Percentiles rank a stretch among this genome's conserved stretches.
Evolutionary conservation across 2,113 vertebrate species (phyloP).

Genomic region (Charina bottae): DNA sequence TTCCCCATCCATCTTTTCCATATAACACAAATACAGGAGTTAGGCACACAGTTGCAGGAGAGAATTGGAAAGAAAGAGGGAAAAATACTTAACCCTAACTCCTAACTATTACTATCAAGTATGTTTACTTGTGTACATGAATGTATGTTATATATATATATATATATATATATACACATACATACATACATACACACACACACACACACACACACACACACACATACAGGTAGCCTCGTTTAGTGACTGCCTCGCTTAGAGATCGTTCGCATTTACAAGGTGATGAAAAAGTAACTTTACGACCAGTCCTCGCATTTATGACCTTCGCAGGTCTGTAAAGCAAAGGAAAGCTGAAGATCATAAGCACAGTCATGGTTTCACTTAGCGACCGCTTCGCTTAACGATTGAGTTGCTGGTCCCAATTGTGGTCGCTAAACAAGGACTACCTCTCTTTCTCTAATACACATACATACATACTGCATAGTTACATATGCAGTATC

Average conservation of each 20-base stretch:
- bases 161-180: too few species aligned
- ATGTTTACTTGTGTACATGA: neutral
- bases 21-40: neutral
- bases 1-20: neutral
- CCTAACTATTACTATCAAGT: neutral
- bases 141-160: too few species aligned
- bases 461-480: neutral
- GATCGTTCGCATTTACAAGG: neutral
- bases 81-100: neutral
- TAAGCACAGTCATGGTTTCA: neutral
- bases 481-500: neutral
- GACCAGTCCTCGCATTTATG: neutral
- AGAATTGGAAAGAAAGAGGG: neutral
- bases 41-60: neutral
- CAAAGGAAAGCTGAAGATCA: neutral
- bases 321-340: neutral
- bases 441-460: neutral
- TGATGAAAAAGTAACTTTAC: neutral
- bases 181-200: too few species aligned
- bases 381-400: neutral
- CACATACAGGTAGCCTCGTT: neutral
- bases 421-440: neutral
- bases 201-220: too few species aligned
- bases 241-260: neutral
- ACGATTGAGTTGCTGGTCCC: neutral